Conservation (phyloP, 2,113 vertebrate genomes). For the Scolopax mira region DNA sequence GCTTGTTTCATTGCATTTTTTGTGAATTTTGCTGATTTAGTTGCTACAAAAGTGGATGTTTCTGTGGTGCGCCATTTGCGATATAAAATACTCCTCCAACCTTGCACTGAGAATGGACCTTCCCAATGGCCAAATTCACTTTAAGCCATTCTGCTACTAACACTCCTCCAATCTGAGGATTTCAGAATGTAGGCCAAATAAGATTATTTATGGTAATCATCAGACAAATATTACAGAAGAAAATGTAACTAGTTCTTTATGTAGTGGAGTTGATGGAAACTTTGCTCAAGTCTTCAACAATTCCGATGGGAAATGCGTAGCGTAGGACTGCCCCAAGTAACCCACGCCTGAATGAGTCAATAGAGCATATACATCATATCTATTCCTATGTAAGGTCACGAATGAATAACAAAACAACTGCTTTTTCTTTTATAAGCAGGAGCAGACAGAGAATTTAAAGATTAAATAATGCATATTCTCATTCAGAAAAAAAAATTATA, state of each 20-base stretch:
- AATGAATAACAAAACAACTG: background rate
- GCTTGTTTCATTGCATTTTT: background rate
- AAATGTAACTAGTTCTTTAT: background rate
- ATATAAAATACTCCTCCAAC: background rate
- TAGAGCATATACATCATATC: background rate
- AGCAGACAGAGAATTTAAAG: constrained; percentile 19
- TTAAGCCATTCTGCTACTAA: background rate
- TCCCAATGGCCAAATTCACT: background rate
- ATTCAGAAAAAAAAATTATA: background rate
- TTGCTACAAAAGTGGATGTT: background rate
- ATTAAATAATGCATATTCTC: background rate
- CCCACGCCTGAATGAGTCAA: background rate
- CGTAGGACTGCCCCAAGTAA: background rate
- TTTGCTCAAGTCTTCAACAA: background rate
- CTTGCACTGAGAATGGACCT: background rate
- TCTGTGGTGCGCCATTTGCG: background rate
- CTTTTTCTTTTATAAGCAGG: constrained; percentile 28
- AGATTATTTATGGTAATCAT: background rate
- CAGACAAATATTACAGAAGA: background rate
- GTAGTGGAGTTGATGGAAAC: background rate
- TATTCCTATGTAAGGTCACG: background rate
- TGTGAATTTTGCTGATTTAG: background rate
- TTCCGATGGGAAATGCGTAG: background rate
- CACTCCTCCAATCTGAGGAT: fast-evolving
- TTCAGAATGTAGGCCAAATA: background rate